These are phyloP conservation scores for Lasioglossum malachurum DNA, from an alignment of 2,888 invertebrate genomes.

Conservation along the genomic window DNA sequence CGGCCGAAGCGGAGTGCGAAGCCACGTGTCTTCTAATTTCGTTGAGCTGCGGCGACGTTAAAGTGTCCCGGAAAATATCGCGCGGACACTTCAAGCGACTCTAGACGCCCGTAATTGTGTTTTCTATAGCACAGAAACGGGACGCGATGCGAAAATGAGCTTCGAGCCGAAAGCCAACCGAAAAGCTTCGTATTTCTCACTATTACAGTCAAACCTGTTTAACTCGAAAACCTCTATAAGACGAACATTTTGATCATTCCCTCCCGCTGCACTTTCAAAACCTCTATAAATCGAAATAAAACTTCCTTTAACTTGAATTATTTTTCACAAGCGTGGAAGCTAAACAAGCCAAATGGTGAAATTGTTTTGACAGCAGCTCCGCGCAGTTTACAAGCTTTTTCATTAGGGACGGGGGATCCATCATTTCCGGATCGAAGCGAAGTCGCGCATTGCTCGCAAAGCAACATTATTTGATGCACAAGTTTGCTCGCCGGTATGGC, in stretches of 20 bases:
- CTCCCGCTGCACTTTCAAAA: no score
- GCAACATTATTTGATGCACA: slow-evolving; percentile 61
- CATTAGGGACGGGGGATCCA: slow-evolving; percentile 18
- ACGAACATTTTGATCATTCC: no score
- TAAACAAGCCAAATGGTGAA: background rate
- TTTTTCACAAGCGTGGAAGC: no score
- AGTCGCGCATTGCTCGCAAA: slow-evolving; percentile 41
- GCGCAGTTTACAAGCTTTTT: background rate
- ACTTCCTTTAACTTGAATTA: no score
- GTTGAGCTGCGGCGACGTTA: background rate
- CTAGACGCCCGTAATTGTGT: background rate
- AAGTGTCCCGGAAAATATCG: background rate
- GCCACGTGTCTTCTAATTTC: slow-evolving; percentile 9
- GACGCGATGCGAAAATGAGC: background rate
- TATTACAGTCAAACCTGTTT: background rate
- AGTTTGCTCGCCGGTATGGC: slow-evolving; percentile 49
- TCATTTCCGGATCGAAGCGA: slow-evolving; percentile 32
- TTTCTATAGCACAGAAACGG: background rate
- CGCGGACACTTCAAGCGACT: background rate
- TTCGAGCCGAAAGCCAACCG: background rate
- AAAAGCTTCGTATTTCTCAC: background rate
- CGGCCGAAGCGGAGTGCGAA: background rate
- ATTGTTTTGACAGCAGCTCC: background rate
- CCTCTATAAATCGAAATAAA: no score
- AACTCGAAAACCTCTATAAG: no score